A percentile compares a stretch with the other conserved stretches of the same genome.
Conservation (phyloP, 2,888 invertebrate species). For the Ormyrus pomaceus region DNA sequence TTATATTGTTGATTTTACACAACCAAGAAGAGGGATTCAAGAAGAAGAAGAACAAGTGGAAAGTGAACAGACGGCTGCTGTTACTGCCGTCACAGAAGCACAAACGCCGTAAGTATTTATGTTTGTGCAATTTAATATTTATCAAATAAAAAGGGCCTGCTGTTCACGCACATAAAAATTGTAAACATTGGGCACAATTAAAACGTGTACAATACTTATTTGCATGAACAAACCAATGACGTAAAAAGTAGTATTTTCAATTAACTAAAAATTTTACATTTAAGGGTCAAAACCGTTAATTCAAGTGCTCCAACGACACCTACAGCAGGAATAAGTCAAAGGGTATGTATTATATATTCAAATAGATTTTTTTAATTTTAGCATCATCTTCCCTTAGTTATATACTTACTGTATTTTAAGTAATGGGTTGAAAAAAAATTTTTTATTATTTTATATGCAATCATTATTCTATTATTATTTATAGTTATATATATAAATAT, state of each 20-base stretch:
- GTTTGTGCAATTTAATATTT: background rate
- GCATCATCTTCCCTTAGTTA: too few relatives aligned
- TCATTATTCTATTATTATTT: too few relatives aligned
- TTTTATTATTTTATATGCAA: too few relatives aligned
- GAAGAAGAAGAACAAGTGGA: slow-evolving; percentile 59
- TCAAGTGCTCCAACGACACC: background rate
- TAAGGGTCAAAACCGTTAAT: slow-evolving; percentile 41
- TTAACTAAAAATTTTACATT: slow-evolving; percentile 10
- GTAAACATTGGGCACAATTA: too few relatives aligned
- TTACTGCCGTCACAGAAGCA: slow-evolving; percentile 13
- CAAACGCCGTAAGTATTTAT: slow-evolving; percentile 46
- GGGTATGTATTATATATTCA: slow-evolving; percentile 30
- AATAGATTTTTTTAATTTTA: background rate
- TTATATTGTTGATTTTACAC: slow-evolving; percentile 86
- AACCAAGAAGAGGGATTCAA: slow-evolving; percentile 43
- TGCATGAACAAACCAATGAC: too few relatives aligned
- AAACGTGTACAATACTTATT: too few relatives aligned
- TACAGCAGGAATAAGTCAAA: slow-evolving; percentile 4
- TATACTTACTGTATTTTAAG: too few relatives aligned
- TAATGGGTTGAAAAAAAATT: too few relatives aligned
- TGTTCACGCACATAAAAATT: too few relatives aligned
- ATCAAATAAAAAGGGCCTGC: background rate
- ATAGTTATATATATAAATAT: too few relatives aligned
- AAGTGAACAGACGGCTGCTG: slow-evolving; percentile 18
- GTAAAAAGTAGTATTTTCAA: background rate